Percentiles rank a stretch among this genome's conserved stretches.
phyloP scores from a whole-genome alignment of 1,140 invertebrate species.

The Triops longicaudatus region DNA sequence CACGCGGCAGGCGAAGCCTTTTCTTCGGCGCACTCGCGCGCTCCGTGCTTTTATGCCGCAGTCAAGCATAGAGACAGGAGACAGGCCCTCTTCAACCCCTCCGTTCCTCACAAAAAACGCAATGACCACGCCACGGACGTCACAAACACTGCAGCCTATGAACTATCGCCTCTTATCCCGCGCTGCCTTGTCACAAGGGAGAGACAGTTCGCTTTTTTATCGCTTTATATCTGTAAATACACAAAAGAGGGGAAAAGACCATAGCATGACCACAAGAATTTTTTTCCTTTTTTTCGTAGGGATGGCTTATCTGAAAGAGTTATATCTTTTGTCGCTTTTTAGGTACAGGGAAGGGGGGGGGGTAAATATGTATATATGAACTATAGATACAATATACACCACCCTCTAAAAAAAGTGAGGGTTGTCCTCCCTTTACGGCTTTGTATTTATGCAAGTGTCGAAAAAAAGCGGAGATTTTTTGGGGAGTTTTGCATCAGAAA shows the following conservation, averaged over 20 bases:
- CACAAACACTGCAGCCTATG: constrained; percentile 9
- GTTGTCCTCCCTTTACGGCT: background rate
- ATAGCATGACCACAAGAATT: background rate
- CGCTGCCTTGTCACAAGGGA: background rate
- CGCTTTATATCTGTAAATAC: background rate
- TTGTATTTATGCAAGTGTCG: background rate
- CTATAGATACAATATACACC: background rate
- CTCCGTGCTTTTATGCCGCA: background rate
- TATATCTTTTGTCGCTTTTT: background rate
- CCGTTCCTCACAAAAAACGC: background rate
- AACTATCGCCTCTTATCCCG: background rate
- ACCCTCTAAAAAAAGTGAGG: background rate
- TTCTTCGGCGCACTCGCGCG: background rate
- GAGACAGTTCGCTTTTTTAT: background rate
- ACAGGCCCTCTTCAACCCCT: background rate
- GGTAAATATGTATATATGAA: background rate
- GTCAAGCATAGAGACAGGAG: constrained; percentile 8
- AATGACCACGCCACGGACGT: background rate
- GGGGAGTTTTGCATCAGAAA: background rate
- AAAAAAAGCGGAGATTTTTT: background rate
- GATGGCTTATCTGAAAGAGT: constrained; percentile 8
- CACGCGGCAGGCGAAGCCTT: background rate
- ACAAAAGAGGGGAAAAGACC: background rate
- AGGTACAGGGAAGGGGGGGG: background rate
- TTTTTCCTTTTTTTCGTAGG: background rate